These are phyloP conservation scores for Crypturellus tataupa DNA, from an alignment of 2,797 vertebrate species.

Conservation along the genomic window DNA sequence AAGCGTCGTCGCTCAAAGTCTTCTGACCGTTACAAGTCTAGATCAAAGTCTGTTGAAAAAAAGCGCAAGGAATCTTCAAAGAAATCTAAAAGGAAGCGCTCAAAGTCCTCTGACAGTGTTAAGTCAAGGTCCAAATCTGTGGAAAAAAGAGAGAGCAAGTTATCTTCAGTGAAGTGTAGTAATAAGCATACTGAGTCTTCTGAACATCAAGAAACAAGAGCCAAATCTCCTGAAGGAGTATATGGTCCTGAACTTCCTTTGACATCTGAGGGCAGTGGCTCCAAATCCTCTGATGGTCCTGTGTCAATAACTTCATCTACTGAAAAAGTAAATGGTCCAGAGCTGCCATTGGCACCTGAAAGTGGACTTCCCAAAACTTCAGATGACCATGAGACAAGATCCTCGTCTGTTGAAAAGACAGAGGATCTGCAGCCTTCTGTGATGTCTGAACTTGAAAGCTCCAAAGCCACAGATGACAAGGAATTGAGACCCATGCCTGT, in stretches of 20 bases:
- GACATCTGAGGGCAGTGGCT: not conserved
- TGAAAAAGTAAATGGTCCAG: constrained; percentile 34
- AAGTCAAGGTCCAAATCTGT: constrained; percentile 78
- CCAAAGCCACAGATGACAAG: not conserved
- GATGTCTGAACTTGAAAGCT: not conserved
- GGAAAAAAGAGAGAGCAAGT: constrained; percentile 52
- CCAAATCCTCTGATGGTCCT: constrained; percentile 35
- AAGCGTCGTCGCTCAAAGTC: constrained; percentile 71
- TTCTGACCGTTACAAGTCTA: constrained; percentile 67
- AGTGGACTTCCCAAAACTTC: not conserved
- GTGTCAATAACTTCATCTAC: not conserved
- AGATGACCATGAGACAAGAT: not conserved
- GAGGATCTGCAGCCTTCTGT: not conserved
- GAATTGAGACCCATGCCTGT: not conserved
- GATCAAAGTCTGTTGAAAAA: constrained; percentile 77
- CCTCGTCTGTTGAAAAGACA: constrained; percentile 6
- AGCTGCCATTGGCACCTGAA: not conserved
- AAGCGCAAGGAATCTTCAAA: constrained; percentile 79
- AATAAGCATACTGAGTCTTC: constrained; percentile 74
- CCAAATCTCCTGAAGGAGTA: not conserved
- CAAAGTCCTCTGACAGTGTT: constrained; percentile 77
- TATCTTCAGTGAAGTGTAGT: constrained; percentile 64
- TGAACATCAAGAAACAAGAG: constrained; percentile 45
- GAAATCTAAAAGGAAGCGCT: constrained; percentile 81
- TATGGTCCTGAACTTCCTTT: not conserved